phyloP scores from a whole-genome alignment of 1,140 invertebrate species.

The Mycetomoellerius zeteki region DNA sequence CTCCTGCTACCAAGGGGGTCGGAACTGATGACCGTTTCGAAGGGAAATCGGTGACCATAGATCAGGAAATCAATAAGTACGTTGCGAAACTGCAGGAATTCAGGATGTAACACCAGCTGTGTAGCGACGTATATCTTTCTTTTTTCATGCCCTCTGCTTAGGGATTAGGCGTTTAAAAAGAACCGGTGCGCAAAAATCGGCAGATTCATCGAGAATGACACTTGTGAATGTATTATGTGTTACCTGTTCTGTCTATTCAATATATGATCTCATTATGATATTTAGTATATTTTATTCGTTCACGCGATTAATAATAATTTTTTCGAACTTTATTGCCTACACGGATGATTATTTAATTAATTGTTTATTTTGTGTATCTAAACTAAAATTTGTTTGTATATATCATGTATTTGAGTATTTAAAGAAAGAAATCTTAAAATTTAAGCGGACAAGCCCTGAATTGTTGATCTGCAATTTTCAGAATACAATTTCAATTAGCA shows the following conservation, averaged over 20 bases:
- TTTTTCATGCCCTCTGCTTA: neutral
- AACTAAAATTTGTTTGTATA: neutral
- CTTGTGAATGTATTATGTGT: neutral
- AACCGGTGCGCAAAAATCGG: neutral
- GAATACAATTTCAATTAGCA: neutral
- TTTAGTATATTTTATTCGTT: neutral
- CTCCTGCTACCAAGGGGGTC: neutral
- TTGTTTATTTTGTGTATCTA: neutral
- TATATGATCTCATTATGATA: too few relatives aligned
- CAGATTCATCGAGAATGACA: constrained; percentile 1
- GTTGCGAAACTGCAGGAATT: constrained; percentile 66
- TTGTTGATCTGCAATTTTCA: neutral
- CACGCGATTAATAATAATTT: neutral
- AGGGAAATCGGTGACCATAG: constrained; percentile 30
- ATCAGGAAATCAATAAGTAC: constrained; percentile 79
- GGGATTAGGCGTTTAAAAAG: constrained; percentile 5
- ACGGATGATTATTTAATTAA: neutral
- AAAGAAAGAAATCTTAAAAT: neutral
- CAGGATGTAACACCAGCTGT: neutral
- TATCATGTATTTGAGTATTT: neutral
- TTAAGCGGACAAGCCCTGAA: neutral
- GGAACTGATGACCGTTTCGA: constrained; percentile 8
- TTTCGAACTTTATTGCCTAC: neutral
- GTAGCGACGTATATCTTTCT: neutral
- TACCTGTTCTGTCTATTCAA: neutral